Evolutionary conservation across 2,797 vertebrate species (phyloP).

Genomic region (Rhinophrynus dorsalis): DNA sequence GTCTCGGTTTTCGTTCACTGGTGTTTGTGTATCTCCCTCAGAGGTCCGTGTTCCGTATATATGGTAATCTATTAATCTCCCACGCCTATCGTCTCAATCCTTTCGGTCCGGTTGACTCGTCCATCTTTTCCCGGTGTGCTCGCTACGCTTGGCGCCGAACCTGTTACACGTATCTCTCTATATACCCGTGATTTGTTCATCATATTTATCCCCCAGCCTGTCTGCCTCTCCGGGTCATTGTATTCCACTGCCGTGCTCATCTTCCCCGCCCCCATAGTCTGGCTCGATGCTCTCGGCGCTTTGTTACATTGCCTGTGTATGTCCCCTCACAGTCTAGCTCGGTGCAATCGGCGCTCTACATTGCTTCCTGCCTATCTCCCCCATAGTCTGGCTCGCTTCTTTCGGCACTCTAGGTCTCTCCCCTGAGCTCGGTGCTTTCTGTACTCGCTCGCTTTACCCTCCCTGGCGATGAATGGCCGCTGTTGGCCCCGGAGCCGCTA

Average conservation of each 20-base stretch:
- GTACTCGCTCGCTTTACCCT: slow-evolving; percentile 26
- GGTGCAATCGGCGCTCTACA: slow-evolving; percentile 6
- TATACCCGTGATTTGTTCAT: too few species aligned
- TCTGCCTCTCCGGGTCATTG: background rate
- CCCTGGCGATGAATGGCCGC: slow-evolving; percentile 45
- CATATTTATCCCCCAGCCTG: background rate
- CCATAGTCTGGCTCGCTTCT: background rate
- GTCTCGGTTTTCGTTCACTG: slow-evolving; percentile 1
- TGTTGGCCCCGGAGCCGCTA: slow-evolving; percentile 34
- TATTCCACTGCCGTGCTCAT: too few species aligned
- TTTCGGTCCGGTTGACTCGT: too few species aligned
- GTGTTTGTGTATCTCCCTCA: background rate
- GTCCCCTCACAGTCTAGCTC: slow-evolving; percentile 24
- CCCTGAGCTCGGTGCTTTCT: slow-evolving; percentile 11
- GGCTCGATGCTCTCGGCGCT: slow-evolving; percentile 12
- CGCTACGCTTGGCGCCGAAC: too few species aligned
- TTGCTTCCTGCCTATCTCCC: background rate
- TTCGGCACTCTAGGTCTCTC: background rate
- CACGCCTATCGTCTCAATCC: background rate
- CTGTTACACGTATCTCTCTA: too few species aligned
- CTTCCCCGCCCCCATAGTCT: slow-evolving; percentile 10
- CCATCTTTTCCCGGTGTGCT: too few species aligned
- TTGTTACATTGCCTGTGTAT: background rate
- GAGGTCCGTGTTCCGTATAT: background rate
- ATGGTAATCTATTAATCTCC: background rate